Conservation (phyloP, 2,113 vertebrate genomes). For the Petrocephalus zakoni region DNA sequence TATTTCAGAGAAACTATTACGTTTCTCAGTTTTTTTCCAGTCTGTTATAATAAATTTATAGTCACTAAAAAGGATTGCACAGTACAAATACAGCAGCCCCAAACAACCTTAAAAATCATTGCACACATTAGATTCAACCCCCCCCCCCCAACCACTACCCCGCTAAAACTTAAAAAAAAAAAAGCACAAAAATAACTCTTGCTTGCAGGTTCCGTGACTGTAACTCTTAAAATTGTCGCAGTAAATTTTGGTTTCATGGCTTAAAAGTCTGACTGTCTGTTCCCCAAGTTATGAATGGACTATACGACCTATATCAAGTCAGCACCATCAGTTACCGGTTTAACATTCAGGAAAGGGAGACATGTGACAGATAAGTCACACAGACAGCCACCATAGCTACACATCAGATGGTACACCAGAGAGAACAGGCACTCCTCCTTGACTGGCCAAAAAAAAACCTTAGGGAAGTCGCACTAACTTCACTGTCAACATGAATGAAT, state of each 20-base stretch:
- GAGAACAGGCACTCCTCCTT: neutral
- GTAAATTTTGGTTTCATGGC: neutral
- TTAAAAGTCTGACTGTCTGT: neutral
- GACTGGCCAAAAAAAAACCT: neutral
- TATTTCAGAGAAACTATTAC: neutral
- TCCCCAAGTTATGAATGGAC: neutral
- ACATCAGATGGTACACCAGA: neutral
- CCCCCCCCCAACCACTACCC: neutral
- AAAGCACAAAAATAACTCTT: neutral
- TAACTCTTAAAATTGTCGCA: neutral
- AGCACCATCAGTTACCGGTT: neutral
- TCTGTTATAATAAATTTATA: neutral
- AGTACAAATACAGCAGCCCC: neutral
- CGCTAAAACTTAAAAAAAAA: neutral
- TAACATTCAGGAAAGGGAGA: neutral
- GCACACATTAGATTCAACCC: neutral
- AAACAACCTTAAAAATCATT: neutral
- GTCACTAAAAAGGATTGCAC: neutral
- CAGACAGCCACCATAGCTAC: neutral
- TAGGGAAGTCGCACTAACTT: neutral
- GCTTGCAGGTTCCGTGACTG: neutral
- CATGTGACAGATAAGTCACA: neutral
- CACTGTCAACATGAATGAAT: neutral
- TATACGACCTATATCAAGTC: neutral
- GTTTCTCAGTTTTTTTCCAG: neutral